Evolutionary conservation across 2,888 invertebrate species (phyloP).

Genomic region (Sphaerophoria rueppellii): DNA sequence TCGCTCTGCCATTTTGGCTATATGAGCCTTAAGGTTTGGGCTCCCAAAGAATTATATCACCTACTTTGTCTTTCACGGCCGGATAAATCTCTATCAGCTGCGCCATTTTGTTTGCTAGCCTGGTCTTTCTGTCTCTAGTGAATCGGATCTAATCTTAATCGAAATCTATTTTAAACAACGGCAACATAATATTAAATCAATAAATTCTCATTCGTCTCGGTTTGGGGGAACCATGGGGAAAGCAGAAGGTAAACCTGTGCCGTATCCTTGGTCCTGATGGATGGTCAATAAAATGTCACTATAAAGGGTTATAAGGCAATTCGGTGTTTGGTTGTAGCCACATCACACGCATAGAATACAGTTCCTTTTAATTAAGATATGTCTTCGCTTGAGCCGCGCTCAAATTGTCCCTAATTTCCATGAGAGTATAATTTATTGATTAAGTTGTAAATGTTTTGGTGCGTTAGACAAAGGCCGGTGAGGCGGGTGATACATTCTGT

Average conservation of each 20-base stretch:
- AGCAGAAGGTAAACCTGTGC: not conserved
- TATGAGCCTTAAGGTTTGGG: not conserved
- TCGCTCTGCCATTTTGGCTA: not conserved
- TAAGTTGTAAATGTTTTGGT: conserved; percentile 43
- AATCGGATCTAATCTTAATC: conserved; percentile 65
- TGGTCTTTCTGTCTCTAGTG: conserved; percentile 34
- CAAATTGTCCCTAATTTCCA: conserved; percentile 55
- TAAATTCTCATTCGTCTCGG: conserved; percentile 32
- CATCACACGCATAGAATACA: too few relatives aligned
- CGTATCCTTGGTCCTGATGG: conserved; percentile 8
- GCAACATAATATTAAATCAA: conserved; percentile 65
- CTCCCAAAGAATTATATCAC: not conserved
- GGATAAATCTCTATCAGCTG: conserved; percentile 37
- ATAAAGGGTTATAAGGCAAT: not conserved
- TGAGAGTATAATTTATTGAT: conserved; percentile 64
- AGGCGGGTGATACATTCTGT: not conserved
- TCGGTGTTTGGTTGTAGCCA: too few relatives aligned
- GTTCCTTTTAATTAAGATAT: too few relatives aligned
- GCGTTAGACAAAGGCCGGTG: conserved; percentile 19
- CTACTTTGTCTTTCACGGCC: conserved; percentile 13
- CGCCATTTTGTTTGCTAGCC: conserved; percentile 9
- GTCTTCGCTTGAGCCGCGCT: not conserved
- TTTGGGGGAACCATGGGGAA: not conserved
- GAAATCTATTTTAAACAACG: conserved; percentile 70
- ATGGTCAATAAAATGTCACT: conserved; percentile 31